These are phyloP conservation scores for Trichomalopsis sarcophagae DNA, from an alignment of 1,140 invertebrate species.

Conservation along the genomic window DNA sequence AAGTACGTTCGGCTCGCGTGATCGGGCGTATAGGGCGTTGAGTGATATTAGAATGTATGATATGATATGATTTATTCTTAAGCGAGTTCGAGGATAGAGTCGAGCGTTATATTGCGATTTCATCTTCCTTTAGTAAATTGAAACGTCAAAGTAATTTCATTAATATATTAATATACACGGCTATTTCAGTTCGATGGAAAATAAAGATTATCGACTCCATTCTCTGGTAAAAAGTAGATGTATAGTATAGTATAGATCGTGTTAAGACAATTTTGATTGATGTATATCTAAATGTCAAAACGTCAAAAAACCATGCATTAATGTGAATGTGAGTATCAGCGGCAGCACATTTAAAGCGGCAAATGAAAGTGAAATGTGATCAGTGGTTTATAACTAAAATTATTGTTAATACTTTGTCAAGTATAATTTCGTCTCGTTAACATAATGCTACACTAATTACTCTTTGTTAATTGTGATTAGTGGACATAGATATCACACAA, in stretches of 20 bases:
- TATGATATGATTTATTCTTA: slow-evolving; percentile 49
- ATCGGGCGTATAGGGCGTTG: slow-evolving; percentile 57
- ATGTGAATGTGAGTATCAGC: slow-evolving; percentile 59
- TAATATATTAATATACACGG: too few species aligned
- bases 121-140: not conserved
- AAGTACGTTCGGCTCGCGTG: slow-evolving; percentile 65
- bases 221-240: not conserved
- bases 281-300: slow-evolving; percentile 18
- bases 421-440: slow-evolving; percentile 63
- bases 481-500: slow-evolving; percentile 39
- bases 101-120: not conserved
- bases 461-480: slow-evolving; percentile 56
- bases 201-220: slow-evolving; percentile 9
- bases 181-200: too few species aligned
- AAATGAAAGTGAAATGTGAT: slow-evolving; percentile 73
- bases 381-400: slow-evolving; percentile 70
- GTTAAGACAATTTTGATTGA: slow-evolving; percentile 24
- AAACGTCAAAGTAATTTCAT: too few species aligned
- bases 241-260: slow-evolving; percentile 8
- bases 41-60: slow-evolving; percentile 59
- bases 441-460: slow-evolving; percentile 14
- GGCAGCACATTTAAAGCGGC: slow-evolving; percentile 73
- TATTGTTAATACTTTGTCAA: slow-evolving; percentile 70
- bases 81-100: slow-evolving; percentile 31
- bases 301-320: slow-evolving; percentile 59